phyloP scores from a whole-genome alignment of 2,113 vertebrate species.

The Coturnix japonica region DNA sequence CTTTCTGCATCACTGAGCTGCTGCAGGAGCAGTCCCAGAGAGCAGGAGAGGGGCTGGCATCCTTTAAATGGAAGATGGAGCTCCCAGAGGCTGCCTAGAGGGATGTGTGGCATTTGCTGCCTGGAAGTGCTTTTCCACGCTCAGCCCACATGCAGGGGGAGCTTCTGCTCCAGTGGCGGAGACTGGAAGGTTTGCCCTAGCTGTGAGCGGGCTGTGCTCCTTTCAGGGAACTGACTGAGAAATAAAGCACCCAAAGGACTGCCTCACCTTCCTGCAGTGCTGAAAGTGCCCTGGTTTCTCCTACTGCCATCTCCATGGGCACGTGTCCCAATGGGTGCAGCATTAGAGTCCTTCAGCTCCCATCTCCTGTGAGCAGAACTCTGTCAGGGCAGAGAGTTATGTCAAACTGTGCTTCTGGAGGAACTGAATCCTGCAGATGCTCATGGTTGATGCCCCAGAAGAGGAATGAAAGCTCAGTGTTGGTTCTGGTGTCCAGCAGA shows the following conservation, averaged over 20 bases:
- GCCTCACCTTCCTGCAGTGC: neutral
- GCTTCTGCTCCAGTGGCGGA: neutral
- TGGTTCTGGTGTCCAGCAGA: neutral
- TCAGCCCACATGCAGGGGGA: neutral
- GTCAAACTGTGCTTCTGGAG: neutral
- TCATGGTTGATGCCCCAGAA: neutral
- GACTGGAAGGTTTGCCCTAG: neutral
- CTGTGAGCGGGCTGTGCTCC: neutral
- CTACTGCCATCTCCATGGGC: neutral
- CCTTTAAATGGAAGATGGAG: neutral
- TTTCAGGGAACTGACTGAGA: neutral
- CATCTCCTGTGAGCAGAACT: neutral
- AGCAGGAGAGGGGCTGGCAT: neutral
- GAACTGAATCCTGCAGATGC: neutral
- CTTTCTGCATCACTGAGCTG: neutral
- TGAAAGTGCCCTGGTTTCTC: constrained; percentile 42
- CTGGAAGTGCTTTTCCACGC: neutral
- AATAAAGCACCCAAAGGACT: neutral
- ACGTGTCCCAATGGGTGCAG: fast-evolving
- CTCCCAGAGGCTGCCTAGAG: neutral
- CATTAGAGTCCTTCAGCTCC: neutral
- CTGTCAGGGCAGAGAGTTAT: neutral
- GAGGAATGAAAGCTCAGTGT: neutral
- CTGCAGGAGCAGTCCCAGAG: neutral
- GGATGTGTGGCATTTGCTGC: neutral